These are phyloP conservation scores for Nerophis lumbriciformis DNA, from an alignment of 2,113 vertebrate species.

Conservation along the genomic window DNA sequence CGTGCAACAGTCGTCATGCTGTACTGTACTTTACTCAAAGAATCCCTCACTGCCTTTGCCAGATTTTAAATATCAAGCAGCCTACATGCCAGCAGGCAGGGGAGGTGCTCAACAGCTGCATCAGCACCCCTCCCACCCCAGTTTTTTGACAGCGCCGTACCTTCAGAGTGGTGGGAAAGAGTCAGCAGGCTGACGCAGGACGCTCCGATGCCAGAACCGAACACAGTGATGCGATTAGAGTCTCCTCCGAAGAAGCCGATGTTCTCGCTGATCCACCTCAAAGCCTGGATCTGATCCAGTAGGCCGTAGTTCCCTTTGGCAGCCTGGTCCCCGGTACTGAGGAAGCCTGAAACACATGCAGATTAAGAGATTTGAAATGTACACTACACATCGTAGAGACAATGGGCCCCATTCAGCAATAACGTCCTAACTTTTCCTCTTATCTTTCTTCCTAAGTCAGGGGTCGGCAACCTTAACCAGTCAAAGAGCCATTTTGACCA, in stretches of 20 bases:
- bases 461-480: no score
- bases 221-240: slow-evolving; percentile 93
- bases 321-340: slow-evolving; percentile 97
- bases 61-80: slow-evolving; percentile 32
- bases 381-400: background rate
- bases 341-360: slow-evolving; percentile 79
- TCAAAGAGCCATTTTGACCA: no score
- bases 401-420: background rate
- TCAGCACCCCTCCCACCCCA: background rate
- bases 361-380: slow-evolving; percentile 5
- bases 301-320: slow-evolving; percentile 98
- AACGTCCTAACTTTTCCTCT: no score
- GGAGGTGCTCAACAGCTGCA: slow-evolving; percentile 18
- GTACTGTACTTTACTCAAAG: slow-evolving; percentile 36
- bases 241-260: slow-evolving; percentile 98
- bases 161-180: slow-evolving; percentile 97
- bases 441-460: no score
- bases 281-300: slow-evolving; percentile 96
- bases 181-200: slow-evolving; percentile 98
- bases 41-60: slow-evolving; percentile 18
- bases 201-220: slow-evolving; percentile 93
- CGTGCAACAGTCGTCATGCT: slow-evolving; percentile 23
- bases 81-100: slow-evolving; percentile 27
- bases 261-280: slow-evolving; percentile 98
- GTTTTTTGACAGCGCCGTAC: slow-evolving; percentile 57